Evolutionary conservation across 2,888 invertebrate species (phyloP), one percentile per base, ranked within the genome.

Genomic region (Macropis europaea): DNA sequence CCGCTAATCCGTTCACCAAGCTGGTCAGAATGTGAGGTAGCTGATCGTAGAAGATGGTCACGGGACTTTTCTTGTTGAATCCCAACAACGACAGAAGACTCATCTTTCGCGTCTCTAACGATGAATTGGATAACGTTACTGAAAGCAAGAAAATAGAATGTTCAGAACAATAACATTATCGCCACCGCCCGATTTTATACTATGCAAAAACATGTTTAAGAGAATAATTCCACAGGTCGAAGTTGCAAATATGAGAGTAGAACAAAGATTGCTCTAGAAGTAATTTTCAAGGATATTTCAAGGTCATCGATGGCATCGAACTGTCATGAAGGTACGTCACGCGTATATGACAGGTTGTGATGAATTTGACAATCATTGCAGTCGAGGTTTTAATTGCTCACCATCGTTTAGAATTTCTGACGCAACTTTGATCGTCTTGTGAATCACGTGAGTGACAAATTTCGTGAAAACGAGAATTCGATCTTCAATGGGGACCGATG

Each of bases 71-170:
- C 9, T 73, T 72, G 22, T 73, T 66, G 60, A 88, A 88, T 64
- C 88, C 88, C 54, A 88, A 52, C 5, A 88, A 19, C 0, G 82
- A 76, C 0, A 88, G 52, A 22, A 87, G 57, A 38, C 77, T 80
- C 2, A 87, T 48, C 24, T 67, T 78, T 7, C 61, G 48, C 1
- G 66, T 38, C 15, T 78, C 74, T 75, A 36, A 28, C 0, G 13
- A 26, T 5, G 45, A 15, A 11, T 40, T 3, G 9, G 5, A 11
- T 17, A 4, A 4, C 2, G 15, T 38, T 9, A 45, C 59, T 71
- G 26, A 26, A 32, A 59, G 13, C 13, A 50, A 6, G 15, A 2
- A 11, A 15, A 24, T 2, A 17, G 3, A 28, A 7, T 38, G 22
- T 2, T 9, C 7, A 7, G 17, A 28, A 38, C n/a, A n/a, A n/a